Conservation (phyloP, 2,797 vertebrate genomes). For the Esox lucius region DNA sequence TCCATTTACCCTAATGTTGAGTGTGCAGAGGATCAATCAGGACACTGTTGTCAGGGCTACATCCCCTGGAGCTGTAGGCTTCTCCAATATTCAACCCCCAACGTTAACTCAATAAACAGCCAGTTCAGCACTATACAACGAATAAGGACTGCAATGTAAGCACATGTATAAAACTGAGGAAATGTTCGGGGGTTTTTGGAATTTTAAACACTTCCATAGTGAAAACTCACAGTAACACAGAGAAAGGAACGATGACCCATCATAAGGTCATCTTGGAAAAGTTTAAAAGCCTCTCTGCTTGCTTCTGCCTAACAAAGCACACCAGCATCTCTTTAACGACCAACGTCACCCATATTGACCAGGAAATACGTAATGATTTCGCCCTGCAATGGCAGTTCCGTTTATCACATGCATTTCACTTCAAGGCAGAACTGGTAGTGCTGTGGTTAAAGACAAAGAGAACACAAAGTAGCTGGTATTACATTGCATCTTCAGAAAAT, state of each 20-base stretch:
- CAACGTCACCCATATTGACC: background rate
- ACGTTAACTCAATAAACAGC: conserved; percentile 14
- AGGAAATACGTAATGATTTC: conserved; percentile 42
- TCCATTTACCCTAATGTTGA: conserved; percentile 23
- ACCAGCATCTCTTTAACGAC: background rate
- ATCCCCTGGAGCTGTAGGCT: conserved; percentile 6
- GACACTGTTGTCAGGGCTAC: conserved; percentile 11
- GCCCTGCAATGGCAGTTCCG: conserved; percentile 25
- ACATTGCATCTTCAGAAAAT: conserved; percentile 39
- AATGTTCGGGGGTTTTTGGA: background rate
- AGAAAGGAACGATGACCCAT: background rate
- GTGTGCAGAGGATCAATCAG: conserved; percentile 17
- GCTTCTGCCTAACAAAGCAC: background rate
- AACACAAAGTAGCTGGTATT: conserved; percentile 51
- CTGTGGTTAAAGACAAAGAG: conserved; percentile 43
- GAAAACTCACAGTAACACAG: background rate
- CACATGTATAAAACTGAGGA: background rate
- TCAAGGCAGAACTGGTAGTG: conserved; percentile 43
- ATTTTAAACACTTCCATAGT: background rate
- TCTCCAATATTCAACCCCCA: conserved; percentile 30
- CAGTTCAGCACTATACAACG: background rate
- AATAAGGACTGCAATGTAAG: conserved; percentile 1
- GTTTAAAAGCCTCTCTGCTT: background rate
- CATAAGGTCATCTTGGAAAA: background rate
- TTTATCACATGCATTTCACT: conserved; percentile 55